phyloP scores from a whole-genome alignment of 2,888 invertebrate genomes.

The Mesorhabditis belari region DNA sequence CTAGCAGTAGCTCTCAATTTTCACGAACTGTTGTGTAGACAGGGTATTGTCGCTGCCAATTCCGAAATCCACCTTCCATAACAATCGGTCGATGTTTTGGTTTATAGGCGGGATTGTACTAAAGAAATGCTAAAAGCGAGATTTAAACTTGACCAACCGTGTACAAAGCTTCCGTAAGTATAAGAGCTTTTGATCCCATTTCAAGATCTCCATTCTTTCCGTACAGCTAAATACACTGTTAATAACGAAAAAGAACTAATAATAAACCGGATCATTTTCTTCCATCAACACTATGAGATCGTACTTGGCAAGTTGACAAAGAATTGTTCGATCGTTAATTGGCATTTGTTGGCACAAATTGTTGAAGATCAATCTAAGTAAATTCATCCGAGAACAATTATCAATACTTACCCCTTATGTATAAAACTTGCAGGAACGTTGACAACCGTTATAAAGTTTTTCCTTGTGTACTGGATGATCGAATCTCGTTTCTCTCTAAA shows the following conservation, averaged over 20 bases:
- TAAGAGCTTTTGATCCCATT: slow-evolving; percentile 1
- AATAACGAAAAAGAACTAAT: too few relatives aligned
- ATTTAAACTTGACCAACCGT: neutral
- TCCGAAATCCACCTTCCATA: slow-evolving; percentile 42
- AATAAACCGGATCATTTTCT: slow-evolving; percentile 13
- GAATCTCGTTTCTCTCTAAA: slow-evolving; percentile 11
- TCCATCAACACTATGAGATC: slow-evolving; percentile 43
- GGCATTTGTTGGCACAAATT: slow-evolving; percentile 6
- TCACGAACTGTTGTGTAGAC: slow-evolving; percentile 8
- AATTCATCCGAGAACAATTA: neutral
- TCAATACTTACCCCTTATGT: slow-evolving; percentile 9
- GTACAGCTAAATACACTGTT: too few relatives aligned
- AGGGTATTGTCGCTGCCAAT: slow-evolving; percentile 33
- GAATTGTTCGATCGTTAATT: slow-evolving; percentile 11
- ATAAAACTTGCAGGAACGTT: slow-evolving; percentile 11
- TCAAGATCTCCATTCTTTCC: too few relatives aligned
- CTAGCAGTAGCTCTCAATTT: neutral
- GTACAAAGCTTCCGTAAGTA: neutral
- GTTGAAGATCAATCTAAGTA: slow-evolving; percentile 13
- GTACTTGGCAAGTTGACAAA: slow-evolving; percentile 9
- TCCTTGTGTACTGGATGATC: slow-evolving; percentile 10
- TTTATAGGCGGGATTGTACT: slow-evolving; percentile 16
- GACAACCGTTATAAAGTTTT: slow-evolving; percentile 13
- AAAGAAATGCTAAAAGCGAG: neutral
- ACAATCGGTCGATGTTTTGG: slow-evolving; percentile 25